A percentile compares a stretch with the other conserved stretches of the same genome.
Evolutionary conservation across 2,113 vertebrate genomes (phyloP).

Genomic region (Brevimyrus niger): DNA sequence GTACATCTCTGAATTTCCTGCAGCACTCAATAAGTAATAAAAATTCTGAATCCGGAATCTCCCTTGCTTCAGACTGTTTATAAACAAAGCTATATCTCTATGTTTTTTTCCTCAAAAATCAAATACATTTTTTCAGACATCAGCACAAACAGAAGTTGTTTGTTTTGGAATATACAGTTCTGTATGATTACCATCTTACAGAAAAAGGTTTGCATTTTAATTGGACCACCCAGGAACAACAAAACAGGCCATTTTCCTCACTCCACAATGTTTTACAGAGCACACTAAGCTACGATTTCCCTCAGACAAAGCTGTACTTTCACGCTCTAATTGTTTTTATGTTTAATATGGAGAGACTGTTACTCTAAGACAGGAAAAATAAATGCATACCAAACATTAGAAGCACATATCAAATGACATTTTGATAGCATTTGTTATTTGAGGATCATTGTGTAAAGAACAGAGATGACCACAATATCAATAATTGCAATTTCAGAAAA

Average conservation of each 20-base stretch:
- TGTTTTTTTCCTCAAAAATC: background rate
- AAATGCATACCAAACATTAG: slow-evolving; percentile 1
- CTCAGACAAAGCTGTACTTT: slow-evolving; percentile 12
- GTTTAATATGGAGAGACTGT: slow-evolving; percentile 3
- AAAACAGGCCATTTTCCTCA: background rate
- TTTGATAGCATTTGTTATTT: background rate
- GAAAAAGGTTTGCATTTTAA: slow-evolving; percentile 8
- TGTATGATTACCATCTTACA: background rate
- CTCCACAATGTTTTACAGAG: background rate
- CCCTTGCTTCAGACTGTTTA: background rate
- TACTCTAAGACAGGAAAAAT: background rate
- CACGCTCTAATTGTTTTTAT: slow-evolving; percentile 15
- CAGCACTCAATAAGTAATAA: background rate
- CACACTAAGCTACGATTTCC: background rate
- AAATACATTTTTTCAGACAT: background rate
- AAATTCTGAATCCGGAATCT: background rate
- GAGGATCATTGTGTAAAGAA: background rate
- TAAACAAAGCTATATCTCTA: background rate
- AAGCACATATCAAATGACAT: background rate
- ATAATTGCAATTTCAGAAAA: background rate
- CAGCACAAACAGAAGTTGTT: background rate
- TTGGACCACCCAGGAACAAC: slow-evolving; percentile 18
- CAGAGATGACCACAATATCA: background rate
- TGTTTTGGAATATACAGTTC: background rate
- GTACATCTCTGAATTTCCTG: background rate